Evolutionary conservation across 1,140 invertebrate species (phyloP).

Genomic region (Goniozus legneri): DNA sequence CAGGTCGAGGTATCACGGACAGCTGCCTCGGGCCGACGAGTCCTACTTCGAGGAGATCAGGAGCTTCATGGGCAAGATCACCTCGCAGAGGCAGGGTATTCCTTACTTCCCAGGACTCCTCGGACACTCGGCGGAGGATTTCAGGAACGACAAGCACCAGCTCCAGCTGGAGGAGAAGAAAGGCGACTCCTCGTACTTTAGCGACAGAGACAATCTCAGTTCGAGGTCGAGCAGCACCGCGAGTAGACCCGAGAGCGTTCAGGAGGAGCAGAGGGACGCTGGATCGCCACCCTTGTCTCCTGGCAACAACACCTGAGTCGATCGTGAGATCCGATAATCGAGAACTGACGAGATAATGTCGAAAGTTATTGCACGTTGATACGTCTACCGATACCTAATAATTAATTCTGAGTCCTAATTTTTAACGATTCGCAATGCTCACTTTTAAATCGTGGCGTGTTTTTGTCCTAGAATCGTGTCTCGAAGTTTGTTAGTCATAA

Average conservation of each 20-base stretch:
- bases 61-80: slow-evolving; percentile 91
- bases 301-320: slow-evolving; percentile 47
- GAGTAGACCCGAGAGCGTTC: slow-evolving; percentile 47
- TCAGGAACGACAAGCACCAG: slow-evolving; percentile 48
- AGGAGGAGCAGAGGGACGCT: slow-evolving; percentile 46
- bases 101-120: slow-evolving; percentile 47
- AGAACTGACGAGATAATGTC: too few species aligned
- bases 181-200: slow-evolving; percentile 58
- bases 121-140: slow-evolving; percentile 36
- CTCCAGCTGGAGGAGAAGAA: slow-evolving; percentile 50
- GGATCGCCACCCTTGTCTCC: slow-evolving; percentile 46
- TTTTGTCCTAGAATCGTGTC: too few species aligned
- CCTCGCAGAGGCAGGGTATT: slow-evolving; percentile 50
- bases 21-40: slow-evolving; percentile 60
- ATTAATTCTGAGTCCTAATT: too few species aligned
- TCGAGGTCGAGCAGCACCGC: slow-evolving; percentile 58
- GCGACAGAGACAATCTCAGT: slow-evolving; percentile 57
- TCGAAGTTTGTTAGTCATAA: too few species aligned
- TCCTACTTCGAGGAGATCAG: slow-evolving; percentile 93
- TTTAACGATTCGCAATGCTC: too few species aligned
- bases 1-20: slow-evolving; percentile 45
- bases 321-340: too few species aligned
- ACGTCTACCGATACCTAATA: too few species aligned
- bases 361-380: too few species aligned
- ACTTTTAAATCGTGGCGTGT: too few species aligned